Base-by-base conservation (phyloP, 2,797 vertebrate species). In the Passerculus sandwichensis region DNA sequence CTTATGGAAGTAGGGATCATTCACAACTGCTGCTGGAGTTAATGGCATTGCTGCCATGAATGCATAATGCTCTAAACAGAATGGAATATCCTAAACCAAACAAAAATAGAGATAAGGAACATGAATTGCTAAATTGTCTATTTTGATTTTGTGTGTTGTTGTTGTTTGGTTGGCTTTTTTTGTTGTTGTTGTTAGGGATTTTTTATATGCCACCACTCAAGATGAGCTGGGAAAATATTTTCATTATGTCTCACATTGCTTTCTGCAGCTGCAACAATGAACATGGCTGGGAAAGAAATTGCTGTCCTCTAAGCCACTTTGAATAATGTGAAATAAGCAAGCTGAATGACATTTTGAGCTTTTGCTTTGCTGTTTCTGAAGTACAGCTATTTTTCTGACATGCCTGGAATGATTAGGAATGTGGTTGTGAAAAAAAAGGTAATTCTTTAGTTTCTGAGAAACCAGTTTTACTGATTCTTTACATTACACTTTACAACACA, bases 251-350 rank as follows among this genome's bases (percentile, higher is more conserved):
- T 79, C 40, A 11, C 36, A 32, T 47, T 85, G 6, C 21, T 54
- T 76, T 82, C 44, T 79, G 40, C 27, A 73, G 42, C 40, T 62
- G 30, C 30, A 81, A 29, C 32, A 67, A 42, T 45, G 48, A 93
- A 34, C n/a, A 56, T 12, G 1, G 0, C 27, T 17, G 32, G 59
- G 34, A 75, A 90, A 61, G 34, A 86, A 75, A 93, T 51, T 50
- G 15, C 19, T 69, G 36, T 66, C 30, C n/a, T 66, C 11, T 69
- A 62, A 87, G 6, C 3, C 64, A 62, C 30, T 92, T 87, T 5
- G 5, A 87, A 79, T 94, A 75, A 71, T 16, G 3, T 44, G 38
- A 86, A 93, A 44, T 66, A 84, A 82, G 29, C 23, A 75, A 66
- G 11, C 4, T 72, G 45, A 72, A 79, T 51, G 30, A 56, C 29